Evolutionary conservation across 2,797 vertebrate genomes (phyloP), one percentile per base, ranked within the genome.

Genomic region (Chelonia mydas): DNA sequence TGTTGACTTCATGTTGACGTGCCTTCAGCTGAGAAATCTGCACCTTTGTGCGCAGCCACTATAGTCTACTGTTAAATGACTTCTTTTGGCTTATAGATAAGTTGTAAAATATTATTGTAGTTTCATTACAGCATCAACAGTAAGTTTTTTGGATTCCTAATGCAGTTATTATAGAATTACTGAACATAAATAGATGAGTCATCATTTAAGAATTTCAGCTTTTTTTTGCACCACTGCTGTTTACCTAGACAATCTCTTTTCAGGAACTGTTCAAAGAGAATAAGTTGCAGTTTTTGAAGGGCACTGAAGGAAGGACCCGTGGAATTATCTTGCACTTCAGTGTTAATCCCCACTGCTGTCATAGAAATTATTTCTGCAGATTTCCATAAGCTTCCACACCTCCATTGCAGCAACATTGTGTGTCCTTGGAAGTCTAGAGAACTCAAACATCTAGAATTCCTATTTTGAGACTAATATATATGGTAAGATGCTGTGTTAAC

Each of bases 51-150:
- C 45, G 41, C 25, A 28, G 72, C 11, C 25, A 8, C 41, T 68
- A 28, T 57, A 57, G 68, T 81, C 61, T 81, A 61, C 3, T 89
- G 68, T 55, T 81, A 83, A 76, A 57, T 49, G 53, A 19, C 33
- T 59, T 93, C 4, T 45, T 12, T n/a, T 55, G 53, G 37, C 23
- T 81, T 92, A 53, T 49, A 78, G 57, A 49, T 49, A 53, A 31
- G 51, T 81, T 86, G 50, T 90, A 84, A 93, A 93, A 61, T 47
- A 50, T 33, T 76, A 23, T 55, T 84, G 84, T 83, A 72, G 78
- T 85, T 94, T 92, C 0, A 0, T 3, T 86, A 16, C 12, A 55
- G 88, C 31, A 79, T 23, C 49, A 86, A 81, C 41, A 57, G 55
- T 81, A 68, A 89, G 55, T 57, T 88, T 89, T 54, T 41, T 90